These are phyloP conservation scores for Phoronis australis DNA, from an alignment of 2,888 invertebrate species.

Conservation along the genomic window DNA sequence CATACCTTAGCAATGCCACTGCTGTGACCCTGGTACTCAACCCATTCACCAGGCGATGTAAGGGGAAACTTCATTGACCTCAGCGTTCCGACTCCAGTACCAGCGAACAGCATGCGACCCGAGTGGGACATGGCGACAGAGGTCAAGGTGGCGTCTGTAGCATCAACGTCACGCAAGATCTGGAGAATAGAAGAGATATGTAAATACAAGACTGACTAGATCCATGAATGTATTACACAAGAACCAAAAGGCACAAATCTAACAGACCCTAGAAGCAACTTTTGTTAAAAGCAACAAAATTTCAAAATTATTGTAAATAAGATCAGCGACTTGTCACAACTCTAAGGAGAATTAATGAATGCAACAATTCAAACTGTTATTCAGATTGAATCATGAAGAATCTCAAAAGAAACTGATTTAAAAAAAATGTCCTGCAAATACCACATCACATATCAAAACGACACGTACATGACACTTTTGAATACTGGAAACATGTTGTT, in stretches of 20 bases:
- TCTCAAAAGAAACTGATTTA: neutral
- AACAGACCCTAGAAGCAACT: neutral
- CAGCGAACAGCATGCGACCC: constrained; percentile 74
- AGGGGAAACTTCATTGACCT: constrained; percentile 74
- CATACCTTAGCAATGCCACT: constrained; percentile 55
- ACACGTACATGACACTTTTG: too few species aligned
- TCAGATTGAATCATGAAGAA: neutral
- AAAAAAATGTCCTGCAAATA: too few species aligned
- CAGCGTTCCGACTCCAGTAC: constrained; percentile 72
- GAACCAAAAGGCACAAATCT: neutral
- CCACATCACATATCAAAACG: too few species aligned
- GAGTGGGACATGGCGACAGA: constrained; percentile 68
- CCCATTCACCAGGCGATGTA: constrained; percentile 61
- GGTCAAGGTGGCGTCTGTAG: constrained; percentile 56
- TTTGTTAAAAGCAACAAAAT: neutral
- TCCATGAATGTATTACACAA: neutral
- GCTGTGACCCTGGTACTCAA: constrained; percentile 57
- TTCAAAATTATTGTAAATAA: neutral
- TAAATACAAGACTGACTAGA: too few species aligned
- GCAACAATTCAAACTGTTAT: neutral
- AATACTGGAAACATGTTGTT: too few species aligned
- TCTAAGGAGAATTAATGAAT: neutral
- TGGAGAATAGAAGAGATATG: constrained; percentile 15
- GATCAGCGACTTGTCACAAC: too few species aligned
- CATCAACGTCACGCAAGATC: constrained; percentile 49